phyloP scores from a whole-genome alignment of 2,797 vertebrate species.

The Enteromius trimaculatus region DNA sequence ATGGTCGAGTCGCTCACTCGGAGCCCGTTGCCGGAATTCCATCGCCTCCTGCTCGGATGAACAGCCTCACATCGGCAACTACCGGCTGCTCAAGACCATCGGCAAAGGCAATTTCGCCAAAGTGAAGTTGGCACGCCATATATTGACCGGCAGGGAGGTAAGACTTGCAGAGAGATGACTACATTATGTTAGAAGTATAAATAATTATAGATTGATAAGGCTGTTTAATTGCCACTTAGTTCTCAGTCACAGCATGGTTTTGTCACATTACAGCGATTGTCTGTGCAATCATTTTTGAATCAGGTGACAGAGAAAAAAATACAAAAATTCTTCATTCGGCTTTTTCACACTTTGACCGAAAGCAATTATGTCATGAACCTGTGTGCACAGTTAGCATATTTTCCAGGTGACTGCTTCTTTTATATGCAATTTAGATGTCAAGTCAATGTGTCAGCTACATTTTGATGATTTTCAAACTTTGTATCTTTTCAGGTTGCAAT shows the following conservation, averaged over 20 bases:
- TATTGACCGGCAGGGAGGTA: constrained; percentile 87
- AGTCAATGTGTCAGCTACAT: constrained; percentile 1
- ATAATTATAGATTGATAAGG: background rate
- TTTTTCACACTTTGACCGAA: constrained; percentile 53
- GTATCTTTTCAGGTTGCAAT: constrained; percentile 86
- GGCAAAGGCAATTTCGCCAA: constrained; percentile 99
- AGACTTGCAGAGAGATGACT: background rate
- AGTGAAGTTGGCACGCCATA: constrained; percentile 96
- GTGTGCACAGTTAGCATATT: constrained; percentile 38
- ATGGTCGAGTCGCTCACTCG: constrained; percentile 89
- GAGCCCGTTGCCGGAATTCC: constrained; percentile 94
- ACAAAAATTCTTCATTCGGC: background rate
- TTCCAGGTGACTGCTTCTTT: constrained; percentile 26
- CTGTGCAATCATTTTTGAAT: background rate
- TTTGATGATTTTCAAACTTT: constrained; percentile 36
- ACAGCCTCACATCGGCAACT: constrained; percentile 95
- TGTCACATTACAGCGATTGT: background rate
- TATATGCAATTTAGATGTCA: constrained; percentile 37
- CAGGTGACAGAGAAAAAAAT: background rate
- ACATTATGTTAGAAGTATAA: constrained; percentile 25
- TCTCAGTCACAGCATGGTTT: background rate
- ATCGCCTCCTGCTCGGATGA: constrained; percentile 94
- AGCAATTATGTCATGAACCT: constrained; percentile 46
- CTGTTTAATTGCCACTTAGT: background rate
- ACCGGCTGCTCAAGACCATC: constrained; percentile 96